These are phyloP conservation scores for Scalopus aquaticus DNA, from an alignment of 2,113 vertebrate genomes.

Conservation along the genomic window DNA sequence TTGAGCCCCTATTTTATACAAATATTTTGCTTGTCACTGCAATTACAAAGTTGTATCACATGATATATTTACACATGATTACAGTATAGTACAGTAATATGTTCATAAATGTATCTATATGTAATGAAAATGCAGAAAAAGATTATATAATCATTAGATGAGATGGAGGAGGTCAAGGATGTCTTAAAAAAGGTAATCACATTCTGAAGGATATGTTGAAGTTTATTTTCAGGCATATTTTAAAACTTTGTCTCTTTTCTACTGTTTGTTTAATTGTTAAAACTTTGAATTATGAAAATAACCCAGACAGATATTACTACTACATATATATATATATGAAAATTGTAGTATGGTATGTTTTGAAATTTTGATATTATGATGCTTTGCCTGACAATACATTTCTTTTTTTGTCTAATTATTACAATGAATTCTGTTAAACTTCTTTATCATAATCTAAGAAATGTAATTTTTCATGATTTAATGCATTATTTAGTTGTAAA, in stretches of 20 bases:
- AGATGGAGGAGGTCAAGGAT: background rate
- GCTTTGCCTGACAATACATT: background rate
- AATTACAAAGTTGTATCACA: background rate
- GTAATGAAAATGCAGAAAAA: background rate
- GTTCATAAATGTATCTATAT: background rate
- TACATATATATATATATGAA: background rate
- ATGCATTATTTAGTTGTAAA: slow-evolving; percentile 21
- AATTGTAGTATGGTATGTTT: background rate
- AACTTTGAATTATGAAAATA: slow-evolving; percentile 14
- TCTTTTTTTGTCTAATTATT: slow-evolving; percentile 20
- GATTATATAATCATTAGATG: background rate
- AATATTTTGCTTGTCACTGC: background rate
- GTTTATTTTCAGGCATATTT: background rate
- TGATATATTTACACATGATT: background rate
- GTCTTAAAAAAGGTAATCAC: background rate
- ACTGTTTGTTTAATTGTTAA: background rate
- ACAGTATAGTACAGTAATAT: background rate
- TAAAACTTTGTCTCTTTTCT: background rate
- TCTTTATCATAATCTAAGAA: slow-evolving; percentile 28
- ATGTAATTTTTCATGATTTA: no score
- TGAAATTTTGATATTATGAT: background rate
- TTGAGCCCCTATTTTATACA: background rate
- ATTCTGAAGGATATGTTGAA: background rate
- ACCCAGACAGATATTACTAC: background rate
- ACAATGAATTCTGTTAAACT: background rate